phyloP scores from a whole-genome alignment of 2,888 invertebrate species.

The Tetrapedia diversipes region DNA sequence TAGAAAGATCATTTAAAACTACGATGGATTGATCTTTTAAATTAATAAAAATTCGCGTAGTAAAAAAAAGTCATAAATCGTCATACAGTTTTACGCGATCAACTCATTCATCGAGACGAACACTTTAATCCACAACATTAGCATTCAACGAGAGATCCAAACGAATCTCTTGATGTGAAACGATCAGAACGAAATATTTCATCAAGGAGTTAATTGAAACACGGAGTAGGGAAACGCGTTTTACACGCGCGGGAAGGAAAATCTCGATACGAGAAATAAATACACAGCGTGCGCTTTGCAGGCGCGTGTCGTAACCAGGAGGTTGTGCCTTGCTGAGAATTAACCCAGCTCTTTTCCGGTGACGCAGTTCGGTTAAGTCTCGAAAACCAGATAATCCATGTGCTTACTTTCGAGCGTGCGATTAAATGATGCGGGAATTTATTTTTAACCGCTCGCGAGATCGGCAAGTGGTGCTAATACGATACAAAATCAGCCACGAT shows the following conservation, averaged over 20 bases:
- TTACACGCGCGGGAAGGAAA: slow-evolving; percentile 8
- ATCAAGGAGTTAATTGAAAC: neutral
- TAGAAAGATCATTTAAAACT: no score
- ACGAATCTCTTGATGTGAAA: no score
- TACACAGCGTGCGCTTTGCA: slow-evolving; percentile 64
- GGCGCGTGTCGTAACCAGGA: slow-evolving; percentile 50
- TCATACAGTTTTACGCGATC: no score
- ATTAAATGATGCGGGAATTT: slow-evolving; percentile 47
- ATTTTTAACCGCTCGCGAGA: slow-evolving; percentile 44
- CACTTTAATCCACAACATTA: no score
- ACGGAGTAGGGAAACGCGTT: neutral
- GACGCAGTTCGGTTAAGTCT: slow-evolving; percentile 45
- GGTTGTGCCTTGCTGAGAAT: slow-evolving; percentile 37
- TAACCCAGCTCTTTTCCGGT: slow-evolving; percentile 46
- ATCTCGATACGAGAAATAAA: slow-evolving; percentile 56
- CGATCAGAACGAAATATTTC: neutral
- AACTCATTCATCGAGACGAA: no score
- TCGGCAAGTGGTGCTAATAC: neutral
- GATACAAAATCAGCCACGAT: slow-evolving; percentile 16
- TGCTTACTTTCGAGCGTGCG: slow-evolving; percentile 20
- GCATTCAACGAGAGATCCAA: no score
- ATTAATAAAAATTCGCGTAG: no score
- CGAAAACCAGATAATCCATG: slow-evolving; percentile 52
- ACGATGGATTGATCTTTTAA: no score
- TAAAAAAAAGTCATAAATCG: no score